Base-by-base conservation (phyloP, 2,888 invertebrate genomes). In the Eupeodes luniger region DNA sequence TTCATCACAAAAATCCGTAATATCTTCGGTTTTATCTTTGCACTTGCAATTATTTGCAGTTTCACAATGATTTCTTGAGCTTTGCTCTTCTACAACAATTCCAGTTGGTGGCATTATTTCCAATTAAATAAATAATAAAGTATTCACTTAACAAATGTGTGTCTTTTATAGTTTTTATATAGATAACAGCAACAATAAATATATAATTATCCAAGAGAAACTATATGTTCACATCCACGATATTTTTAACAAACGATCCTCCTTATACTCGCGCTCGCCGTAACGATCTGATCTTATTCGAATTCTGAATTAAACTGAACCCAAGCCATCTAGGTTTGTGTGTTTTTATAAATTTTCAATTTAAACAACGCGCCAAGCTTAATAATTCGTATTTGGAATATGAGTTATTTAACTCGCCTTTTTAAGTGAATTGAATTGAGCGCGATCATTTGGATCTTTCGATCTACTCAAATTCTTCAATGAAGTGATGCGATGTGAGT, bases 41-140 rank as follows among this genome's bases (percentile, higher is more conserved):
- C 88, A 88, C 34, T 74, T 36, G 51, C 88, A 88, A 51, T 59
- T 44, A 11, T 67, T 81, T 6, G 62, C 81, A 47, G 67, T 47
- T 16, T 88, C 85, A 34, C 85, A 88, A 72, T 91, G 91, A 59
- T 84, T 81, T 16, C 89, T 89, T 44, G 89, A 70, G 82, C 90
- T 90, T 14, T 89, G 85, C 67, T 90, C 91, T 82, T 89, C 90
- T 16, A 90, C 80, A 12, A 91, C 90, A 81, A 91, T 90, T 81
- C 91, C 92, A 57, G 92, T 93, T 44, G 93, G 93, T 74, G 93
- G 91, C 93, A 93, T 91, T 91, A 79, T 69, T 36, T 74, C 34
- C 34, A 51, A 70, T 34, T 3, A 75, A 49, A 70, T 27, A 34
- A 86, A 49, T 44, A 40, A 27, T 27, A 27, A 27, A 27, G 27